A percentile compares a stretch with the other conserved stretches of the same genome.
phyloP scores from a whole-genome alignment of 64 coral and sea anemone genomes.

The Porites lutea region DNA sequence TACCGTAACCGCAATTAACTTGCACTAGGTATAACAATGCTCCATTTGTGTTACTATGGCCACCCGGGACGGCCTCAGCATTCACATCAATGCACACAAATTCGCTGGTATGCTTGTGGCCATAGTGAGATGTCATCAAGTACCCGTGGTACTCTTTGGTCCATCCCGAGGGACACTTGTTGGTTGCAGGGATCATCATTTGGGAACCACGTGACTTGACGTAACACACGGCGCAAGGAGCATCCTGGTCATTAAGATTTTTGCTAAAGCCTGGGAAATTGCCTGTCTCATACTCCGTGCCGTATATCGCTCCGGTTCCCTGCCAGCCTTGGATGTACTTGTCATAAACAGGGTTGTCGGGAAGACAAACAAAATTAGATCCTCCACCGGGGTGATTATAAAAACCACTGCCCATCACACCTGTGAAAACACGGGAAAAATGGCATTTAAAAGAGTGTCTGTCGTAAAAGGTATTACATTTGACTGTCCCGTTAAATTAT shows the following conservation, averaged over 20 bases:
- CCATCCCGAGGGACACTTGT: not conserved
- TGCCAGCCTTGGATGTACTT: constrained; percentile 3
- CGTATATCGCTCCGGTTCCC: constrained; percentile 3
- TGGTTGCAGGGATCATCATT: constrained; percentile 7
- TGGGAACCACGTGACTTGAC: constrained; percentile 4
- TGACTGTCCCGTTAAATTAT: no score
- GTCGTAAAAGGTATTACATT: no score
- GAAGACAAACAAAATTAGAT: constrained; percentile 26
- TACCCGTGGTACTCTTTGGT: not conserved
- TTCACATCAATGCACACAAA: constrained; percentile 23
- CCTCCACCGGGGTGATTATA: constrained; percentile 22
- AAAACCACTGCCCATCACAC: not conserved
- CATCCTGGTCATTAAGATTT: not conserved
- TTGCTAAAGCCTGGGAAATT: not conserved
- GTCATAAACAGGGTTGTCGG: not conserved
- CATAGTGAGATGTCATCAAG: not conserved
- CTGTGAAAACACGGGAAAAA: not conserved
- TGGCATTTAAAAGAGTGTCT: no score
- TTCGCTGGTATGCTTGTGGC: not conserved
- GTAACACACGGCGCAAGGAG: not conserved
- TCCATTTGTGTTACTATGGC: not conserved
- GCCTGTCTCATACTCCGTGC: constrained; percentile 23
- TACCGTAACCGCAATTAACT: constrained; percentile 22
- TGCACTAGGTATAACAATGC: constrained; percentile 17
- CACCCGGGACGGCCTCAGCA: constrained; percentile 8